phyloP scores from a whole-genome alignment of 2,888 invertebrate species.

The Carabus problematicus region DNA sequence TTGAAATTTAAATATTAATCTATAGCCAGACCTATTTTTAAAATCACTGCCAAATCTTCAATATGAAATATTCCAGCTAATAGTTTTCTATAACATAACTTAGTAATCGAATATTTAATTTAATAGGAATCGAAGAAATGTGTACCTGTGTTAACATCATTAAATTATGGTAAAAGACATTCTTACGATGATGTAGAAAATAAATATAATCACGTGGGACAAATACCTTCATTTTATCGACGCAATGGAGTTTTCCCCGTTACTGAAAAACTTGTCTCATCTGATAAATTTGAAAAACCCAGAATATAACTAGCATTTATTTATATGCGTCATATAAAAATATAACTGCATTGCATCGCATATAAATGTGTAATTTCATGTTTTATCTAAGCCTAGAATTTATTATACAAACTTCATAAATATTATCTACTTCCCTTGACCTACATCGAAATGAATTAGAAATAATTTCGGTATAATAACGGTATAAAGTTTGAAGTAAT shows the following conservation, averaged over 20 bases:
- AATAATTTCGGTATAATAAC: too few relatives aligned
- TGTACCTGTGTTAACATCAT: constrained; percentile 55
- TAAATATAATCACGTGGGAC: constrained; percentile 49
- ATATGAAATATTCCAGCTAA: too few relatives aligned
- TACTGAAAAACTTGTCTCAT: constrained; percentile 45
- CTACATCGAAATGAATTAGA: too few relatives aligned
- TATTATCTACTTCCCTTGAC: too few relatives aligned
- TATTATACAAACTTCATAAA: too few relatives aligned
- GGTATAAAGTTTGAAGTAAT: too few relatives aligned
- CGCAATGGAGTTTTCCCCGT: constrained; percentile 49
- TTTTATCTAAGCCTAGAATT: too few relatives aligned
- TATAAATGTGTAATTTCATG: too few relatives aligned
- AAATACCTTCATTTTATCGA: constrained; percentile 53
- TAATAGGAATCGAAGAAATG: constrained; percentile 56
- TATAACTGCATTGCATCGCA: neutral
- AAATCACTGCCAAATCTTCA: too few relatives aligned
- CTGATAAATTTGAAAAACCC: constrained; percentile 4
- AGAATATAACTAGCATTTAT: neutral
- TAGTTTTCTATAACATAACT: too few relatives aligned
- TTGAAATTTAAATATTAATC: too few relatives aligned
- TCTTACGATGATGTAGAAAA: constrained; percentile 51
- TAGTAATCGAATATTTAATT: constrained; percentile 4
- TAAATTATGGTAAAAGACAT: constrained; percentile 54
- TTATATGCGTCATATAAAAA: constrained; percentile 6
- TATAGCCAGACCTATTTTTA: too few relatives aligned